A percentile compares a stretch with the other conserved stretches of the same genome.
Evolutionary conservation across 1,140 invertebrate genomes (phyloP).

Genomic region (Glomeris maerens): DNA sequence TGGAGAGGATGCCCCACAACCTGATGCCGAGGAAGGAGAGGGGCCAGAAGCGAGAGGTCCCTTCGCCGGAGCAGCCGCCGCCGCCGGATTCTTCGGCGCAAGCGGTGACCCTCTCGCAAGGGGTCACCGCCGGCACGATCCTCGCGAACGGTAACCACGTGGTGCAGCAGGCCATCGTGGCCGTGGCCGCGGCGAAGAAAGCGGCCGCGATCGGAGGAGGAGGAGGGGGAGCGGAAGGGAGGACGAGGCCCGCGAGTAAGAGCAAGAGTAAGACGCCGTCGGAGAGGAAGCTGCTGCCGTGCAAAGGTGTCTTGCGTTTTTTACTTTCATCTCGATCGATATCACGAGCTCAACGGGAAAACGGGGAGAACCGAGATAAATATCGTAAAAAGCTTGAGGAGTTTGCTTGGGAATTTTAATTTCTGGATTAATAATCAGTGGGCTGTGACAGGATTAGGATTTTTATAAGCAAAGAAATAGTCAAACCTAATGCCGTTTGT

Average conservation of each 20-base stretch:
- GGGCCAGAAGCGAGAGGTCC: conserved; percentile 10
- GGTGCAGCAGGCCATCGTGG: too few species aligned
- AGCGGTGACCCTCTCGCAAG: too few species aligned
- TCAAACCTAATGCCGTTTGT: too few species aligned
- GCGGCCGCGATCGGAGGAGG: conserved; percentile 9
- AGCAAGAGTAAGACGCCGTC: conserved; percentile 22
- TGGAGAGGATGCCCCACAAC: conserved; percentile 26
- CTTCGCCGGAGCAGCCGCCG: conserved; percentile 13
- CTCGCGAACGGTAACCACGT: too few species aligned
- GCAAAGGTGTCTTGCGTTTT: conserved; percentile 33
- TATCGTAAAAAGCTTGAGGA: too few species aligned
- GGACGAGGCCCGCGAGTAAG: conserved; percentile 19
- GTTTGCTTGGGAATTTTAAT: background rate
- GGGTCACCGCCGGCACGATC: too few species aligned
- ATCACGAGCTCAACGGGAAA: too few species aligned
- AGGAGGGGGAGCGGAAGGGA: conserved; percentile 11
- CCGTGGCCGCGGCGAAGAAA: conserved; percentile 15
- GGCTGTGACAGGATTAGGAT: too few species aligned
- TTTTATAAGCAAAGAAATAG: too few species aligned
- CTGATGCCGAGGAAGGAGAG: conserved; percentile 5
- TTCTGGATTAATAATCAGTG: background rate
- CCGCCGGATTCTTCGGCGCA: background rate
- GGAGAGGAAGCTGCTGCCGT: conserved; percentile 32
- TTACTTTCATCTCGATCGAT: too few species aligned
- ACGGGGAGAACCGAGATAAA: too few species aligned